Percentiles rank a stretch among this genome's conserved stretches.
These are phyloP conservation scores for Neosilurus hyrtlii DNA, from an alignment of 2,797 vertebrate species.

Conservation along the genomic window DNA sequence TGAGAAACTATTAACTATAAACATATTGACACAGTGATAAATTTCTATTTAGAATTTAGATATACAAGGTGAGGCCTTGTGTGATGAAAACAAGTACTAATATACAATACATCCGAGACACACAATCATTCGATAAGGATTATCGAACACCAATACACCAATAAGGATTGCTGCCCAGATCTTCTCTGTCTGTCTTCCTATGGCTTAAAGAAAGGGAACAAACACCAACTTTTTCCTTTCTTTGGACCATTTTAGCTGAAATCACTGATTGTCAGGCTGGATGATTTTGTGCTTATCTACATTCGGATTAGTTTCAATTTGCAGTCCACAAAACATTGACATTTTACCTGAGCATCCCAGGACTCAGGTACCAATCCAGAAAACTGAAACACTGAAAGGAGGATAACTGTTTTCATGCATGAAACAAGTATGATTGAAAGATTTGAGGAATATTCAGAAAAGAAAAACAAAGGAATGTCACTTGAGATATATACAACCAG, in stretches of 20 bases:
- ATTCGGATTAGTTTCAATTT: slow-evolving; percentile 58
- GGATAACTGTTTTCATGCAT: slow-evolving; percentile 77
- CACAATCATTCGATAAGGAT: neutral
- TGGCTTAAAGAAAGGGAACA: slow-evolving; percentile 45
- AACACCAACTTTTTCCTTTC: slow-evolving; percentile 18
- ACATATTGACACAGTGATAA: slow-evolving; percentile 51
- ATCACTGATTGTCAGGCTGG: slow-evolving; percentile 76
- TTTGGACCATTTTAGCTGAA: slow-evolving; percentile 45
- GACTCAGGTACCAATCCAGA: slow-evolving; percentile 66
- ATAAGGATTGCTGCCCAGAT: neutral
- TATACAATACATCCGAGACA: slow-evolving; percentile 9
- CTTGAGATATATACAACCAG: slow-evolving; percentile 71
- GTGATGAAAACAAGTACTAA: slow-evolving; percentile 16
- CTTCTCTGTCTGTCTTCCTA: slow-evolving; percentile 33
- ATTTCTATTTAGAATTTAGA: slow-evolving; percentile 44
- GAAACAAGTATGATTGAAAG: slow-evolving; percentile 53
- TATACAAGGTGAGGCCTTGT: slow-evolving; percentile 27
- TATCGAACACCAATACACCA: neutral
- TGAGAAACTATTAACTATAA: slow-evolving; percentile 13
- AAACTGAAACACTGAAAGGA: slow-evolving; percentile 76
- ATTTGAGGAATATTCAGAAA: neutral
- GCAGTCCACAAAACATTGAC: slow-evolving; percentile 55
- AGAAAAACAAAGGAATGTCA: slow-evolving; percentile 56
- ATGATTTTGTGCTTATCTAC: slow-evolving; percentile 76
- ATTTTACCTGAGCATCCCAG: slow-evolving; percentile 67